Conservation (phyloP, 2,888 invertebrate species). For the Caenorhabditis sp. region DNA sequence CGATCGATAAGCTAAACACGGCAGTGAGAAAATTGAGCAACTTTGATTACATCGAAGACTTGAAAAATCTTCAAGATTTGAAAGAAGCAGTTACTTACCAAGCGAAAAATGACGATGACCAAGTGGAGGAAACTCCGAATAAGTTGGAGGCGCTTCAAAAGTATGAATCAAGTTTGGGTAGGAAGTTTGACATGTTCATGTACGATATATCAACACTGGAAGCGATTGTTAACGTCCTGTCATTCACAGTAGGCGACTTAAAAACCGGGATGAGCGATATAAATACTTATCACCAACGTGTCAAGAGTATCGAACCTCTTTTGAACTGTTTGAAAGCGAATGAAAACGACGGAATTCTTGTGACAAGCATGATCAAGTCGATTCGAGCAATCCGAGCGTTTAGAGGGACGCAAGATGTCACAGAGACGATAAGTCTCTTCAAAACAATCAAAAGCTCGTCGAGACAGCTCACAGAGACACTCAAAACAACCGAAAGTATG, state of each 20-base stretch:
- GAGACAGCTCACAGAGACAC: not conserved
- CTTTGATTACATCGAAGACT: not conserved
- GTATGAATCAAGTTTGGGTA: not conserved
- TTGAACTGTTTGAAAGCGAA: not conserved
- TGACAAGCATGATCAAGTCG: not conserved
- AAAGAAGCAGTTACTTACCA: too few relatives aligned
- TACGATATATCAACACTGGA: not conserved
- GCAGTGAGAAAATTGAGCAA: too few relatives aligned
- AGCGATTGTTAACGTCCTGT: not conserved
- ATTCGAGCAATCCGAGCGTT: not conserved
- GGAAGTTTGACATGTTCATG: not conserved
- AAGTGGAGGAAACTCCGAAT: too few relatives aligned
- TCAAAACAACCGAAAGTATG: not conserved
- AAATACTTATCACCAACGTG: not conserved
- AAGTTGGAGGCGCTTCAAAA: too few relatives aligned
- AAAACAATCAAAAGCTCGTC: not conserved
- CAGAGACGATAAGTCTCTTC: not conserved
- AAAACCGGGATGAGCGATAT: not conserved
- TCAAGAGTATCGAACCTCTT: not conserved
- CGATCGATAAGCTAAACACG: too few relatives aligned
- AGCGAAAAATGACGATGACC: too few relatives aligned
- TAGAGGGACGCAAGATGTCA: not conserved
- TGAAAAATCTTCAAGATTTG: too few relatives aligned
- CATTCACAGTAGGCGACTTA: not conserved
- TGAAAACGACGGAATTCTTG: not conserved